Conservation (phyloP, 2,113 vertebrate species). For the Polyodon spathula region DNA sequence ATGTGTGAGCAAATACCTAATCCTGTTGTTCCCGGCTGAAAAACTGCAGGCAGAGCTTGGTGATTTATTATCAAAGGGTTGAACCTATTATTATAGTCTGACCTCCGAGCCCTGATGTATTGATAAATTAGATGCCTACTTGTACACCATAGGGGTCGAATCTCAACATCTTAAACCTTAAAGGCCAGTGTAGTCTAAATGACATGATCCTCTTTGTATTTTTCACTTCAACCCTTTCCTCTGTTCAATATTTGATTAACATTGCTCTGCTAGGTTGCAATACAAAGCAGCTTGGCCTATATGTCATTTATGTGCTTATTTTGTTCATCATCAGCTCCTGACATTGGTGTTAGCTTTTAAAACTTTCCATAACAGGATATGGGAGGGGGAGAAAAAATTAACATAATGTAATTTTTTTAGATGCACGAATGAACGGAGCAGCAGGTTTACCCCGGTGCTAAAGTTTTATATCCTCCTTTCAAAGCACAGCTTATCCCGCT, state of each 20-base stretch:
- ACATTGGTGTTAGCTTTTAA: too few relatives aligned
- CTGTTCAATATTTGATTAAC: background rate
- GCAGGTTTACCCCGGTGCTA: background rate
- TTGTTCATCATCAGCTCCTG: too few relatives aligned
- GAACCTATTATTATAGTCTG: background rate
- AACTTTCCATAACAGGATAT: too few relatives aligned
- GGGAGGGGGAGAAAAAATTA: too few relatives aligned
- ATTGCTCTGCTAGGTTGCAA: background rate
- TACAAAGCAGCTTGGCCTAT: too few relatives aligned
- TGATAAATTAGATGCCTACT: conserved; percentile 5
- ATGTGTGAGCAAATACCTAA: background rate
- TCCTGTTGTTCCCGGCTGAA: background rate
- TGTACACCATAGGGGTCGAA: background rate
- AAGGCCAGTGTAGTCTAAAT: background rate
- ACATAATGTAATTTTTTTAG: too few relatives aligned
- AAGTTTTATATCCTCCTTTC: too few relatives aligned
- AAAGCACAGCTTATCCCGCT: too few relatives aligned
- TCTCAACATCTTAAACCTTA: background rate
- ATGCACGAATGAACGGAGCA: too few relatives aligned
- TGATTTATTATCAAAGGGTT: background rate
- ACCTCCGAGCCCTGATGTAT: background rate
- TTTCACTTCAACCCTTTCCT: background rate
- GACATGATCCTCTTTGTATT: background rate
- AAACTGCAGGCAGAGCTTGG: background rate
- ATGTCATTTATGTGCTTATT: too few relatives aligned